Conservation (phyloP, 1,140 invertebrate genomes). For the Philopotamus ludificatus region DNA sequence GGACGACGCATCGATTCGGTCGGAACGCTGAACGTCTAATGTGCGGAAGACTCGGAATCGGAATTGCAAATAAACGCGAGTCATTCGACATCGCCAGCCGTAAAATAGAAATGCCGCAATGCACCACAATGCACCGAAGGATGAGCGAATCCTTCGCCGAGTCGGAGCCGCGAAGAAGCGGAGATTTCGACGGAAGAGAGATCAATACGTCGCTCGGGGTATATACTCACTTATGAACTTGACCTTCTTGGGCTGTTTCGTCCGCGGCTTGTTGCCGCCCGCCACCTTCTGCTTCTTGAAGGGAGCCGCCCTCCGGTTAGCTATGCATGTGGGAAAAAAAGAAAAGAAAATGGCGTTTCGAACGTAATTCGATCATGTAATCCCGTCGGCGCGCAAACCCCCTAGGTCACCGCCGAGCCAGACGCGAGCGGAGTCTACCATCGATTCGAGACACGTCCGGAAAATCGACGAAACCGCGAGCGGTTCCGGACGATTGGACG, state of each 20-base stretch:
- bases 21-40: not conserved
- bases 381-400: not conserved
- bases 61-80: not conserved
- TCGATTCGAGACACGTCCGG: not conserved
- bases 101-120: too few relatives aligned
- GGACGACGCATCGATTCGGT: not conserved
- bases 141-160: too few relatives aligned
- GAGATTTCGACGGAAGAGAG: too few relatives aligned
- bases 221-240: constrained; percentile 83
- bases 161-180: too few relatives aligned
- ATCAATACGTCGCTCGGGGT: not conserved
- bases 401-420: not conserved
- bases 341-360: not conserved
- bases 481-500: too few relatives aligned
- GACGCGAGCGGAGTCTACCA: not conserved
- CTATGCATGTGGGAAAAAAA: constrained; percentile 42
- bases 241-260: constrained; percentile 81
- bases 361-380: not conserved
- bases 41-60: not conserved
- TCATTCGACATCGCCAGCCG: too few relatives aligned
- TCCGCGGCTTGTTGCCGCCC: constrained; percentile 65
- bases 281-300: constrained; percentile 76
- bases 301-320: constrained; percentile 66
- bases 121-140: too few relatives aligned
- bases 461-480: too few relatives aligned